Percentiles rank a stretch among this genome's conserved stretches.
These are phyloP conservation scores for Chiridota heheva DNA, from an alignment of 35 echinoderm and acorn worm species.

Conservation along the genomic window DNA sequence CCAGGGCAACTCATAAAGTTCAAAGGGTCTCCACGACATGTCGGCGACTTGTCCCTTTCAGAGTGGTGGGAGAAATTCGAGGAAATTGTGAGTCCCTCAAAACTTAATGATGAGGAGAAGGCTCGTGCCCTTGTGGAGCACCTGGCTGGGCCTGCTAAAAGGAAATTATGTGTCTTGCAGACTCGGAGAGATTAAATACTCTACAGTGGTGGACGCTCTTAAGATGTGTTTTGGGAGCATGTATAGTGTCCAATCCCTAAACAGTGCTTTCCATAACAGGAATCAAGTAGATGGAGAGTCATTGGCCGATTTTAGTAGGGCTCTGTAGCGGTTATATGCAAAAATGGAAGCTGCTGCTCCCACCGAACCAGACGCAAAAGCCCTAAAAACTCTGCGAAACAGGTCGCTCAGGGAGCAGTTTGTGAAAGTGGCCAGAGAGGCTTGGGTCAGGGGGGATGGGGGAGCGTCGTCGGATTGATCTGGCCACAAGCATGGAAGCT, in stretches of 20 bases:
- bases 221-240: neutral
- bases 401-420: slow-evolving; percentile 22
- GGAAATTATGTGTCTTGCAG: too few relatives aligned
- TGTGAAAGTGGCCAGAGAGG: neutral
- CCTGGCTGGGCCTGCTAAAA: too few relatives aligned
- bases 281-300: slow-evolving; percentile 32
- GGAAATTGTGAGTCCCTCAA: too few relatives aligned
- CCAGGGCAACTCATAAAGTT: neutral
- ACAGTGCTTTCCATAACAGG: slow-evolving; percentile 13
- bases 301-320: slow-evolving; percentile 39
- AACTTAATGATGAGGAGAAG: too few relatives aligned
- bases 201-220: neutral
- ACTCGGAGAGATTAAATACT: neutral
- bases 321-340: slow-evolving; percentile 24
- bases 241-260: neutral
- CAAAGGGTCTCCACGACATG: neutral
- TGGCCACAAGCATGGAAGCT: neutral
- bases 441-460: slow-evolving; percentile 16
- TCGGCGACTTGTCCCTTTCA: neutral
- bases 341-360: slow-evolving; percentile 15
- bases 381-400: neutral
- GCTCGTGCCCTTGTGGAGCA: too few relatives aligned
- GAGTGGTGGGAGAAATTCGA: too few relatives aligned
- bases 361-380: neutral
- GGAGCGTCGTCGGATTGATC: neutral